Conservation (phyloP, 2,888 invertebrate species). For the Xylophagus ater region DNA sequence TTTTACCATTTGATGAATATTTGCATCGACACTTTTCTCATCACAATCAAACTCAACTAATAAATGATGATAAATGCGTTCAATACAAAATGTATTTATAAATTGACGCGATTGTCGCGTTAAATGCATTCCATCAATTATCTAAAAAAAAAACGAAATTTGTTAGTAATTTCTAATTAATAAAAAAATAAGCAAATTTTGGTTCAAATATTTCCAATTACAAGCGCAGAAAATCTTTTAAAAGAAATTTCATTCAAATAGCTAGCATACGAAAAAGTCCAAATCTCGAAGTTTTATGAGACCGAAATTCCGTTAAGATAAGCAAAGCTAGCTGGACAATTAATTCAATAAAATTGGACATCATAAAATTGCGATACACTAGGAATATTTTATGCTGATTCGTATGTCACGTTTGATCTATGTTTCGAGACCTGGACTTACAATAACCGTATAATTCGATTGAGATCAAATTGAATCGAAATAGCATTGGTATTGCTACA, state of each 20-base stretch:
- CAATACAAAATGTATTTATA: conserved; percentile 59
- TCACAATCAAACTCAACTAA: conserved; percentile 89
- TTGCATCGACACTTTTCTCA: conserved; percentile 43
- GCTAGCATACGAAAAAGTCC: too few relatives aligned
- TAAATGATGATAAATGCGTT: conserved; percentile 72
- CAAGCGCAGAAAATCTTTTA: conserved; percentile 1
- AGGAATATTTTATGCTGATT: too few relatives aligned
- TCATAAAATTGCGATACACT: too few relatives aligned
- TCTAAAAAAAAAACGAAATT: conserved; percentile 43
- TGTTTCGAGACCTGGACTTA: too few relatives aligned
- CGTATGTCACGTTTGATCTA: too few relatives aligned
- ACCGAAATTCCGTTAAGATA: too few relatives aligned
- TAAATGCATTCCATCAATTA: conserved; percentile 89
- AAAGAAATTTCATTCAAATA: not conserved
- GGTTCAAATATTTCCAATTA: not conserved
- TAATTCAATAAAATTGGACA: too few relatives aligned
- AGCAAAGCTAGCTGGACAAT: too few relatives aligned
- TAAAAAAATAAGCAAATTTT: not conserved
- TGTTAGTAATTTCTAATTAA: not conserved
- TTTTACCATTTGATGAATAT: conserved; percentile 45
- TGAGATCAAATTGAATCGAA: too few relatives aligned
- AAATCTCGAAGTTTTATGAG: too few relatives aligned
- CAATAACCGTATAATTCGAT: too few relatives aligned
- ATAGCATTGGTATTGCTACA: too few relatives aligned
- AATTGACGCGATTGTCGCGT: conserved; percentile 69